Percentiles rank a stretch among this genome's conserved stretches.
These are phyloP conservation scores for Macrotis lagotis DNA, from an alignment of 2,113 vertebrate genomes.

Conservation along the genomic window DNA sequence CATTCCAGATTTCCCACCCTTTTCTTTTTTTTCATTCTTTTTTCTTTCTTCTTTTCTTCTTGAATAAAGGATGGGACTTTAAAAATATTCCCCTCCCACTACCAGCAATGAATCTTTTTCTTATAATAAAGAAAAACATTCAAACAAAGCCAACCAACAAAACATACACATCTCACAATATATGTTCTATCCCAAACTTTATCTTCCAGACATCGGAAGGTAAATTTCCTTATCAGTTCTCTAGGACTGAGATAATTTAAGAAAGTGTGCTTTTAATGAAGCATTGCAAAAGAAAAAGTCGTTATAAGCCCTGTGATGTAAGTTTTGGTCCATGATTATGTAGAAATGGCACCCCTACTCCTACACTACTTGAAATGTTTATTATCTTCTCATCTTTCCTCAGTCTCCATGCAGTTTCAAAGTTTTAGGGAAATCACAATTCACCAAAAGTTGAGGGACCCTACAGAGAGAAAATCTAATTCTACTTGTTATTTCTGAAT, in stretches of 20 bases:
- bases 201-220: neutral
- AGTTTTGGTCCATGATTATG: neutral
- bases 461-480: neutral
- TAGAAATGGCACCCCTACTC: neutral
- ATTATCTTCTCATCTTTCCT: neutral
- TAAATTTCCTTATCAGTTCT: neutral
- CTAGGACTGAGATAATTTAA: neutral
- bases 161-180: neutral
- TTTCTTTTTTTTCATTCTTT: neutral
- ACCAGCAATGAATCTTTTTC: neutral
- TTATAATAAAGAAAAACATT: neutral
- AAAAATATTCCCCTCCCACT: neutral
- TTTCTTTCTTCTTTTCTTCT: neutral
- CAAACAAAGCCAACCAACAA: neutral
- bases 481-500: neutral
- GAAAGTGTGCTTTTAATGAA: neutral
- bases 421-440: neutral
- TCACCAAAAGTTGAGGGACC: neutral
- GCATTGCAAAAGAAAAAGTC: neutral
- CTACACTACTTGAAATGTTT: neutral
- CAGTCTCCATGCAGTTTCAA: neutral
- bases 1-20: neutral
- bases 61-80: neutral
- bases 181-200: neutral
- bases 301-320: neutral